Base-by-base conservation (phyloP, 2,797 vertebrate species). In the Nasua narica region DNA sequence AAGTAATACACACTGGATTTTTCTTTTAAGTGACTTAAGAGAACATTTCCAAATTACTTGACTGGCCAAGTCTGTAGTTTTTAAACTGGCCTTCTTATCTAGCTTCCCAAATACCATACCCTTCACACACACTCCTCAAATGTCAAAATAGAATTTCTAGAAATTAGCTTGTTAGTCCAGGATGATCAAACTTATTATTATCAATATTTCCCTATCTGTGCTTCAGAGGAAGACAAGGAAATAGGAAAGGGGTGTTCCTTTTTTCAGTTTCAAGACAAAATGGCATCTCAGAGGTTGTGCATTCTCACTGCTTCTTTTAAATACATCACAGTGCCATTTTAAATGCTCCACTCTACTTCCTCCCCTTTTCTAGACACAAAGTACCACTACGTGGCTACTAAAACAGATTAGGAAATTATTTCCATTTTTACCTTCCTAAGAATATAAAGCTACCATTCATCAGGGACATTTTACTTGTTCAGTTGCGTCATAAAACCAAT, bases 141-240 rank as follows among this genome's bases (percentile, higher is more conserved):
- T 94, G 21, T 97, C 81, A 92, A 90, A 90, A 69, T 4, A 92
- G 32, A 92, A 92, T 74, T 90, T 90, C 92, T 92, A 92, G 90
- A 96, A 94, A 69, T 92, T 90, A 93, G 77, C 48, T 84, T 87
- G 40, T 60, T 91, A 37, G 25, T 12, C 16, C 43, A 95, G 58
- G 32, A 79, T 79, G 79, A 90, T 54, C 72, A 86, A 87, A 93
- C 67, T 90, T 27, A 86, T 90, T 27, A 86, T 77, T 91, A 90
- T 25, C 52, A 96, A 87, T 90, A 87, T 48, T 35, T 93, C 76
- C n/a, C 35, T 54, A 76, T 76, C 56, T 88, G 25, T 62, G 15
- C 72, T 94, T 86, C 79, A 76, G 35, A 90, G 18, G 27, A 88
- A 92, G 29, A 91, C 52, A 87, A 79, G n/a, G 25, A 96, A 90